Evolutionary conservation across 2,113 vertebrate genomes (phyloP), one percentile per base, ranked within the genome.

Genomic region (Lethenteron camtschaticum): DNA sequence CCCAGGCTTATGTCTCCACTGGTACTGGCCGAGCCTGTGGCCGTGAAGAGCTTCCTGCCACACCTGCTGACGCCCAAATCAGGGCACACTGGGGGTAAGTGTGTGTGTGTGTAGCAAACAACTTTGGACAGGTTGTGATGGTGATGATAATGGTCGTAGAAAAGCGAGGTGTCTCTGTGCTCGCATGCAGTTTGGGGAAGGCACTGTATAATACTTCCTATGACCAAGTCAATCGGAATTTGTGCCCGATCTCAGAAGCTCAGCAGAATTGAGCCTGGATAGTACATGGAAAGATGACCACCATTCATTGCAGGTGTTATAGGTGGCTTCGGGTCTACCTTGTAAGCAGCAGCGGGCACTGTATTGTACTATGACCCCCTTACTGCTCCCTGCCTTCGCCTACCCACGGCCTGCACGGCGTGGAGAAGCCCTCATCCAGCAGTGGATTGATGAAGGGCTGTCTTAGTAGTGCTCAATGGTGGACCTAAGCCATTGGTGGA

Each of bases 11-110:
- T 99, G 71, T 92, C 92, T 76, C 82, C 87, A 73, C 76, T 96
- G 0, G 90, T 99, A 72, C 91, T 99, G 78, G 91, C 94, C 69
- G 94, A 99, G 74, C 88, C 90, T 11, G 86, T 86, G 68, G 94
- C 94, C 73, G 85, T 96, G n/a, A 96, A 88, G 80, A 95, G 88
- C 79, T 99, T 96, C 75, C 84, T 99, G 79, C 94, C 94, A 74
- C 86, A 96, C 81, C 84, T 99, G 69, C 80, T 96, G 73, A 83
- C 80, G 70, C 90, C 94, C 79, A 96, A 88, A 81, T 88, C 80
- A 76, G 90, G 91, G 95, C 76, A 78, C 18, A 73, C 58, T 71
- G 68, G 13, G 73, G 71, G 16, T 13, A 63, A 12, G 63, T 73
- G 20, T 71, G 16, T 18, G 14, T 12, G 20, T 71, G 11, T 56